Evolutionary conservation across 2,888 invertebrate species (phyloP).

Genomic region (Coelinius sp.): DNA sequence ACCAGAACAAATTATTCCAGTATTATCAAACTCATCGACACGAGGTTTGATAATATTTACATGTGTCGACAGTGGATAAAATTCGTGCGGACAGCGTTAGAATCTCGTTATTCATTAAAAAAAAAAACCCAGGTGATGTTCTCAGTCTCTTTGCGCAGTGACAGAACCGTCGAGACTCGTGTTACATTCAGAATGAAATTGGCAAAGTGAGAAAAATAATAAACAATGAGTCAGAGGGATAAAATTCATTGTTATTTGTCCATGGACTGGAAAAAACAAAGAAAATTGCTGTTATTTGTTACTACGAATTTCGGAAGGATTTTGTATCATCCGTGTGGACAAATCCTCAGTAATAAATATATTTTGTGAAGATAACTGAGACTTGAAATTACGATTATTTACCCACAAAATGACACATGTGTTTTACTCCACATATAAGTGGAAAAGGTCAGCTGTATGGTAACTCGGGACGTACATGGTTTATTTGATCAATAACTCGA

Average conservation of each 20-base stretch:
- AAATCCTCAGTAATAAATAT: background rate
- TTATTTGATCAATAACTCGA: slow-evolving; percentile 4
- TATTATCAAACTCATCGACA: background rate
- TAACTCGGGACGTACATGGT: background rate
- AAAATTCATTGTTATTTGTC: slow-evolving; percentile 7
- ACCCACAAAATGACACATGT: background rate
- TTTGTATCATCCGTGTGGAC: background rate
- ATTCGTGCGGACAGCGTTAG: slow-evolving; percentile 53
- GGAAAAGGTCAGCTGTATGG: background rate
- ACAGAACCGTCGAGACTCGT: slow-evolving; percentile 7
- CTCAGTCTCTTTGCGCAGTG: slow-evolving; percentile 12
- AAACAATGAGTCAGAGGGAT: background rate
- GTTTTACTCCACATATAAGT: background rate
- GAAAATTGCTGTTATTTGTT: background rate
- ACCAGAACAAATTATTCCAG: background rate
- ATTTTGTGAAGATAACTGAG: background rate
- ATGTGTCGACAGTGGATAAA: background rate
- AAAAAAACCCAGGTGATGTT: slow-evolving; percentile 6
- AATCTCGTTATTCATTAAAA: slow-evolving; percentile 8
- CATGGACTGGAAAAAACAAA: background rate
- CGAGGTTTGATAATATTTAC: background rate
- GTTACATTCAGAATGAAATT: slow-evolving; percentile 15
- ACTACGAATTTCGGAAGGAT: background rate
- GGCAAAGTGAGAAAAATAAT: background rate
- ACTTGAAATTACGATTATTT: background rate